Evolutionary conservation across 2,888 invertebrate species (phyloP), one percentile per base, ranked within the genome.

Genomic region (Drosophila neonasuta): DNA sequence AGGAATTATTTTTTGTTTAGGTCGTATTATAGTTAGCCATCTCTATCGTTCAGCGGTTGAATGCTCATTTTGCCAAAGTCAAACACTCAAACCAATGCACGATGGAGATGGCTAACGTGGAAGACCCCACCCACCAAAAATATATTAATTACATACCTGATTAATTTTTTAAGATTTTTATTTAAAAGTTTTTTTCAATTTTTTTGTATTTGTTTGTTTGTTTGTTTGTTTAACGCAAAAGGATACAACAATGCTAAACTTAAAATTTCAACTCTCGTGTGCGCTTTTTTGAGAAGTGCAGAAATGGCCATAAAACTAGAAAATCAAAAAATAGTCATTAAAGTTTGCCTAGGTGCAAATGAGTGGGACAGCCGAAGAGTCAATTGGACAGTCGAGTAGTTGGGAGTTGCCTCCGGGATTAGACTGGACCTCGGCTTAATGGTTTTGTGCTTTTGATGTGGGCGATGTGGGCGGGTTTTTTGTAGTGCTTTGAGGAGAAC

Each of bases 41-140:
- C 85, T 76, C 83, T 74, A 85, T 54, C 88, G 82, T 76, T 58
- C 75, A 76, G 60, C 74, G 75, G 77, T 70, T 86, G 85, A 88
- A 82, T 88, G 88, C 67, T 24, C 49, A 64, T 34, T 62, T 34
- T 62, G 48, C 8, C 49, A 63, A 70, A 61, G 58, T 48, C 58
- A 79, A 71, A 82, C 87, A 87, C 85, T 87, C 88, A 80, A 84
- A 84, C 77, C 76, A 72, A 55, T 74, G 87, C 88, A 88, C 88
- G 88, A 88, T 86, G 72, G 74, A 73, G 71, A 52, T 82, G 59
- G 70, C 75, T 52, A 77, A 78, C 71, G 62, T 15, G 4, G 42
- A 11, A 3, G 8, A 17, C 52, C 3, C 6, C 0, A 7, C 4
- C 24, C 8, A 20, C 3, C 24, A 6, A 24, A 1, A 6, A 45